Conservation (phyloP, 1,140 invertebrate species). For the Agrilus planipennis region DNA sequence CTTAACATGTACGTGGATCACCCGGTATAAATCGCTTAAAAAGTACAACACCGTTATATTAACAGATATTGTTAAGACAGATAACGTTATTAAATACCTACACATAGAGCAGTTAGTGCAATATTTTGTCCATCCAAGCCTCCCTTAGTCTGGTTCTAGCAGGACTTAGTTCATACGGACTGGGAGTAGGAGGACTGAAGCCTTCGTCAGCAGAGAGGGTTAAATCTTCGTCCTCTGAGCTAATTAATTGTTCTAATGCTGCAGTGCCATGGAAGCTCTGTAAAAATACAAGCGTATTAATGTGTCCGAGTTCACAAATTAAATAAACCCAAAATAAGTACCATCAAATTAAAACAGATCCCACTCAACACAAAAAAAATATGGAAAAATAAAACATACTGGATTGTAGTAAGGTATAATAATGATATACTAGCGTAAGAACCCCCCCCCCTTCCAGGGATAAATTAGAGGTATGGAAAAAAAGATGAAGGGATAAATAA, state of each 20-base stretch:
- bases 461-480: too few relatives aligned
- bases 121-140: conserved; percentile 25
- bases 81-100: too few relatives aligned
- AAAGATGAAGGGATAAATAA: too few relatives aligned
- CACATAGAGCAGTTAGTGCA: conserved; percentile 9
- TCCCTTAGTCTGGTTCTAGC: conserved; percentile 22
- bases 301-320: neutral
- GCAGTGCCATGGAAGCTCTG: conserved; percentile 34
- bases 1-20: too few relatives aligned
- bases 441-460: too few relatives aligned
- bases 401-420: too few relatives aligned
- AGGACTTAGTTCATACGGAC: conserved; percentile 31
- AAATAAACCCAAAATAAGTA: neutral
- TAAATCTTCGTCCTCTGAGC: conserved; percentile 31
- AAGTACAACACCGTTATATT: too few relatives aligned
- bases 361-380: neutral
- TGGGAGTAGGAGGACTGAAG: conserved; percentile 33
- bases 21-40: too few relatives aligned
- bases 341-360: neutral
- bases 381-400: neutral
- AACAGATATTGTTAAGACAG: too few relatives aligned
- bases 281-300: conserved; percentile 12
- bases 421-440: too few relatives aligned
- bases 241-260: conserved; percentile 31
- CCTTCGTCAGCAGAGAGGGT: conserved; percentile 32